phyloP scores from a whole-genome alignment of 2,888 invertebrate genomes.

The Dioctria rufipes region DNA sequence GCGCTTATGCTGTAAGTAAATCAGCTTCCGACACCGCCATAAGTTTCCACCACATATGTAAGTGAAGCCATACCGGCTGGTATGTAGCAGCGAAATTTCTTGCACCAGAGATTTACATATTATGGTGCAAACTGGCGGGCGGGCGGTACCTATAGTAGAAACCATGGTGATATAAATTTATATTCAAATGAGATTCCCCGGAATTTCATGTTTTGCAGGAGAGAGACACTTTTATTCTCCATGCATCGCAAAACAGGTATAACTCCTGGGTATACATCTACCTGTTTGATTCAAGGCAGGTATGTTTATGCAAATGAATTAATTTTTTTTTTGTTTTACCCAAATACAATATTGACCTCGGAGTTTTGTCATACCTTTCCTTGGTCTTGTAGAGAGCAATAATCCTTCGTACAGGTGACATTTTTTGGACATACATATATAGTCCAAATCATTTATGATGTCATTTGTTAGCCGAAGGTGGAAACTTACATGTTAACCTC shows the following conservation, averaged over 20 bases:
- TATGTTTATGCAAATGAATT: conserved; percentile 30
- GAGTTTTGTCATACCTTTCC: background rate
- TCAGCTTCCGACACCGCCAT: background rate
- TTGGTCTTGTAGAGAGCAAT: conserved; percentile 6
- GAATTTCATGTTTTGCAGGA: conserved; percentile 22
- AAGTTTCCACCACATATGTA: background rate
- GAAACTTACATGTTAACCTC: background rate
- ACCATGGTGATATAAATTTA: background rate
- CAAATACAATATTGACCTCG: too few species aligned
- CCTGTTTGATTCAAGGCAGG: conserved; percentile 1
- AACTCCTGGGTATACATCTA: background rate
- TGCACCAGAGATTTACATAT: too few species aligned
- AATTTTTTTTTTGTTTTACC: too few species aligned
- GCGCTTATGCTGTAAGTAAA: background rate
- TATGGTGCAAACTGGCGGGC: background rate
- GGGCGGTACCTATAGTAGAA: background rate
- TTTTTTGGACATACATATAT: background rate
- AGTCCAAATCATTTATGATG: conserved; percentile 10
- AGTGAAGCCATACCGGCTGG: background rate
- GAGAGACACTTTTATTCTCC: background rate
- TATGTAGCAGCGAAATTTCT: too few species aligned
- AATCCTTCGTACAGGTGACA: conserved; percentile 31
- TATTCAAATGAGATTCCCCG: conserved; percentile 44
- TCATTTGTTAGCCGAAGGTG: conserved; percentile 12
- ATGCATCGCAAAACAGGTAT: conserved; percentile 5